Evolutionary conservation across 2,888 invertebrate genomes (phyloP), one percentile per base, ranked within the genome.

Genomic region (Caenorhabditis sp.): DNA sequence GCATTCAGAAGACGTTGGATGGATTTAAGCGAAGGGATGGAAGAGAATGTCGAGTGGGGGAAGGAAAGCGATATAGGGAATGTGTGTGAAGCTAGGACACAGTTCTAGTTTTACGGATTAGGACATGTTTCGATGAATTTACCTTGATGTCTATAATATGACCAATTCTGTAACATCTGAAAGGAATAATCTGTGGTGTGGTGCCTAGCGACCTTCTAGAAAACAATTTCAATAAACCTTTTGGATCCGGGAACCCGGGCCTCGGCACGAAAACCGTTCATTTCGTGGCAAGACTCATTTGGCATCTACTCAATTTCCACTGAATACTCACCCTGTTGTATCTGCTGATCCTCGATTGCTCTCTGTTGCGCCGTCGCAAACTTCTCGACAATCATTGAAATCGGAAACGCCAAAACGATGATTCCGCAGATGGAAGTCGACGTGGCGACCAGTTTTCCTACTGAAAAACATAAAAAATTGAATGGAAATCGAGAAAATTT

Each of bases 351-450:
- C 32, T 89, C 85, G 13, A 88, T 84, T 11, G 88, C 85, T 74
- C 86, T 84, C 37, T 90, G 90, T 56, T 90, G 90, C 13, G 90
- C 90, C 5, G 84, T 84, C 2, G 91, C 90, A 69, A 91, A 91
- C 47, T 91, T 91, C 72, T 91, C 91, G 15, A 91, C 91, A 35
- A 91, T 90, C 89, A 91, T 89, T 11, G 89, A 89, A 55, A 91
- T 89, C 11, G 91, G 91, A 65, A 91, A 91, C 9, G 91, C 91
- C 20, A 91, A 81, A 6, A 91, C 89, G 56, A 91, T 90, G 70
- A 91, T 91, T 55, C 91, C 91, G 69, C 88, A 89, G 18, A 91
- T 89, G 44, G 85, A 83, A 5, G 91, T 88, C 1, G 89, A 84
- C 0, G 91, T 89, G 1, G 91, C 91, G 13, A 91, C 89, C 2